Evolutionary conservation across 2,888 invertebrate species (phyloP).

Genomic region (Epistrophe eligans): DNA sequence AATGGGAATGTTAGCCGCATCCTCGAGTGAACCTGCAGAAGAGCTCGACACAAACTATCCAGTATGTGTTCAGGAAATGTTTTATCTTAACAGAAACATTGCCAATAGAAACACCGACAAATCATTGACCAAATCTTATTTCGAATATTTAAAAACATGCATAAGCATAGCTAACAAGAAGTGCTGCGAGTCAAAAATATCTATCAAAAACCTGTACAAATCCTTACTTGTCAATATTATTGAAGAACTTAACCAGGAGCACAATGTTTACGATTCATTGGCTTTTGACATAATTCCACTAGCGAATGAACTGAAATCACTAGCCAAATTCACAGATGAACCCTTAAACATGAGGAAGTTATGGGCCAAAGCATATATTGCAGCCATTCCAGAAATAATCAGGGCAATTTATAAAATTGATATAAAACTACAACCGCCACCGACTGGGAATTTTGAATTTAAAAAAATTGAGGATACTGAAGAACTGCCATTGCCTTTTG

Average conservation of each 20-base stretch:
- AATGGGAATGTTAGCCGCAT: constrained; percentile 37
- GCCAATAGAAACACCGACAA: constrained; percentile 78
- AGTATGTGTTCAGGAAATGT: constrained; percentile 82
- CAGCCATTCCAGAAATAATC: neutral
- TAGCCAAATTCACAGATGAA: constrained; percentile 39
- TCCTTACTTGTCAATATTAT: constrained; percentile 45
- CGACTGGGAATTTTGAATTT: constrained; percentile 71
- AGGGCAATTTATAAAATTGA: neutral
- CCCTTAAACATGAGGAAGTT: constrained; percentile 72
- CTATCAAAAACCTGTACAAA: constrained; percentile 51
- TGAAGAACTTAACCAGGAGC: constrained; percentile 26
- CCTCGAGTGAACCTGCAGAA: constrained; percentile 13
- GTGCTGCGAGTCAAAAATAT: constrained; percentile 58
- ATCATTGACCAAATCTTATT: constrained; percentile 77
- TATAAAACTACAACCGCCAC: neutral
- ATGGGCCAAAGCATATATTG: constrained; percentile 77
- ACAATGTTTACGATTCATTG: neutral
- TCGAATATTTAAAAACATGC: constrained; percentile 79
- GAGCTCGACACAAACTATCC: constrained; percentile 73
- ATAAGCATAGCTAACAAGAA: constrained; percentile 74
- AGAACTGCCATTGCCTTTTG: constrained; percentile 27
- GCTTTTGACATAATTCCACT: constrained; percentile 44
- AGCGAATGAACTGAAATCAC: constrained; percentile 47
- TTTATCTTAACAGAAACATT: constrained; percentile 80
- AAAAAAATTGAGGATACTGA: constrained; percentile 73